These are phyloP conservation scores for Lacerta viridis DNA, from an alignment of 2,797 vertebrate species.

Conservation along the genomic window DNA sequence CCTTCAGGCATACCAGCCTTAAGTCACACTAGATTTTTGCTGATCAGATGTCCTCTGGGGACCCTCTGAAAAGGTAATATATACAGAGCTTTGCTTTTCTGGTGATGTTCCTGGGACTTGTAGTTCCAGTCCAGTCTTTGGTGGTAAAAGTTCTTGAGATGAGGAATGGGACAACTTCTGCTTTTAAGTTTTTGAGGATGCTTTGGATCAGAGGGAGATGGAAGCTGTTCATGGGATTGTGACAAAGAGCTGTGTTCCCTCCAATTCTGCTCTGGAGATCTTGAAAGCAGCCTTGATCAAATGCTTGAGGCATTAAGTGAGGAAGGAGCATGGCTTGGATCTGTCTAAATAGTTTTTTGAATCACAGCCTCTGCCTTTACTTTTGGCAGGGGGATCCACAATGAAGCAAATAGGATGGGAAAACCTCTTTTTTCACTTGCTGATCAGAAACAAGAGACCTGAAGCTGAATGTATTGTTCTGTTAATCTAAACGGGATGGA, in stretches of 20 bases:
- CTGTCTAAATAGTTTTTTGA: background rate
- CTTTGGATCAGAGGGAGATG: background rate
- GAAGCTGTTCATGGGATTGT: background rate
- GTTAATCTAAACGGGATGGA: background rate
- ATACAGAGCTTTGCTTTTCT: background rate
- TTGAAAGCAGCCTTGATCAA: background rate
- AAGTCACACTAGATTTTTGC: too few relatives aligned
- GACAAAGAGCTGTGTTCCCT: background rate
- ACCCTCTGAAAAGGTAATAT: background rate
- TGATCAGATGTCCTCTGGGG: background rate
- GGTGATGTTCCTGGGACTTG: background rate
- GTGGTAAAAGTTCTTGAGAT: too few relatives aligned
- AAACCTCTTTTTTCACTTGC: background rate
- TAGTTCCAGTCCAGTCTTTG: background rate
- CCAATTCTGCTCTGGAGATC: background rate
- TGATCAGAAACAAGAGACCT: background rate
- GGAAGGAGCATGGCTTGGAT: too few relatives aligned
- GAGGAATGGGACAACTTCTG: too few relatives aligned
- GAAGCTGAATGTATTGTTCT: background rate
- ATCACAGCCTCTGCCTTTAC: background rate
- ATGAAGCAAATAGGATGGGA: background rate
- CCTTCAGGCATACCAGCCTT: too few relatives aligned
- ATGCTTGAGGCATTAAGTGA: too few relatives aligned
- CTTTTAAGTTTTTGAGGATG: background rate
- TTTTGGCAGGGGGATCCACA: background rate